Conservation (phyloP, 2,113 vertebrate genomes). For the Hydrolagus affinis region DNA sequence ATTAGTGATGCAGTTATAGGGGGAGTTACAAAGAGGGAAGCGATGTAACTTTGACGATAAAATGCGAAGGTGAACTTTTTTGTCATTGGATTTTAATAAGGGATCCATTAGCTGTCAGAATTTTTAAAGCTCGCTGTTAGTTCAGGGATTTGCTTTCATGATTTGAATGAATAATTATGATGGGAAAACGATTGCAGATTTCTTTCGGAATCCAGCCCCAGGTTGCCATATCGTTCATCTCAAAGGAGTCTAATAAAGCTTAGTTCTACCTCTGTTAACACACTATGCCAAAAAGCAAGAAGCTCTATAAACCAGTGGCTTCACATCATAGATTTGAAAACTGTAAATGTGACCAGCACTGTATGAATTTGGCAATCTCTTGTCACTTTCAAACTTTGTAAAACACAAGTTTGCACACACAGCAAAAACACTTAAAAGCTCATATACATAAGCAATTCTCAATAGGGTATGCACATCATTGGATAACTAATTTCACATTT, state of each 20-base stretch:
- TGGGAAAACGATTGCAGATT: slow-evolving; percentile 16
- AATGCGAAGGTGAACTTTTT: background rate
- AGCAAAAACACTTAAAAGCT: background rate
- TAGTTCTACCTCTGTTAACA: background rate
- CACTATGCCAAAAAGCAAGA: background rate
- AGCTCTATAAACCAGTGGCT: background rate
- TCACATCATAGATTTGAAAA: background rate
- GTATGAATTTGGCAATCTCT: background rate
- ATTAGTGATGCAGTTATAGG: background rate
- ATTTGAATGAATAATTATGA: slow-evolving; percentile 20
- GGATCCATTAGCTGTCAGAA: slow-evolving; percentile 15
- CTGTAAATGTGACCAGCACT: background rate
- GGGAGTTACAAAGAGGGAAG: background rate
- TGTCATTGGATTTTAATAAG: slow-evolving; percentile 4
- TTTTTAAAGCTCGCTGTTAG: slow-evolving; percentile 21
- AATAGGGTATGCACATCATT: background rate
- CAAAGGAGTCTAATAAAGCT: background rate
- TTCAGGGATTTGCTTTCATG: slow-evolving; percentile 23
- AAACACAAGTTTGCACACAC: background rate
- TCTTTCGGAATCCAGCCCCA: background rate
- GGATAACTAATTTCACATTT: background rate
- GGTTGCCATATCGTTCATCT: background rate
- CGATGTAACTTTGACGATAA: background rate
- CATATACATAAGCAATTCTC: background rate
- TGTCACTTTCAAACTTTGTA: background rate